Conservation (phyloP, 1,140 invertebrate species). For the Zaprionus nigranus region DNA sequence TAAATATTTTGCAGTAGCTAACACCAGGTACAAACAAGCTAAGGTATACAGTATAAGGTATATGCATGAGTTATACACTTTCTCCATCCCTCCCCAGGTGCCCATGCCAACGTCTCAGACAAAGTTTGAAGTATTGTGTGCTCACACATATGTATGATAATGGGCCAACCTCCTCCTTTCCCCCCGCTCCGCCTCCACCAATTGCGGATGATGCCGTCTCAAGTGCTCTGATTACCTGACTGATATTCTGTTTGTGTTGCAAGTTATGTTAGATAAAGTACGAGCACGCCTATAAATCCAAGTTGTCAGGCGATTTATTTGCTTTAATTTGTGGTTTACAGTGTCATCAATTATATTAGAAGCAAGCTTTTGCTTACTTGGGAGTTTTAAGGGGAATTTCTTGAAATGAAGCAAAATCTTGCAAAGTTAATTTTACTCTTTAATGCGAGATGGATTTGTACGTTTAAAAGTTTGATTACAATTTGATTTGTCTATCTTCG, state of each 20-base stretch:
- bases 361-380: not conserved
- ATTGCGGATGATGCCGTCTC: slow-evolving; percentile 14
- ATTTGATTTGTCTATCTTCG: not conserved
- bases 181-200: not conserved
- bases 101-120: slow-evolving; percentile 1
- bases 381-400: too few species aligned
- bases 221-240: slow-evolving; percentile 18
- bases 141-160: slow-evolving; percentile 47
- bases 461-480: not conserved
- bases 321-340: not conserved
- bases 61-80: not conserved
- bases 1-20: slow-evolving; percentile 39
- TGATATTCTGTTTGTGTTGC: slow-evolving; percentile 12
- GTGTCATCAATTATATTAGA: not conserved
- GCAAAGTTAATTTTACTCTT: not conserved
- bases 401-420: not conserved
- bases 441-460: not conserved
- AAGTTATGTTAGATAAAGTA: slow-evolving; percentile 14
- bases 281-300: slow-evolving; percentile 7
- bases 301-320: slow-evolving; percentile 5
- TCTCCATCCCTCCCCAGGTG: not conserved
- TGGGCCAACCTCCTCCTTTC: not conserved
- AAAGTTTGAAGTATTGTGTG: slow-evolving; percentile 38
- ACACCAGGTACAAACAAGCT: slow-evolving; percentile 9
- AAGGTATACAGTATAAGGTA: slow-evolving; percentile 5